A percentile compares a stretch with the other conserved stretches of the same genome.
These are phyloP conservation scores for Drosophila persimilis DNA, from an alignment of 1,140 invertebrate genomes.

Conservation along the genomic window DNA sequence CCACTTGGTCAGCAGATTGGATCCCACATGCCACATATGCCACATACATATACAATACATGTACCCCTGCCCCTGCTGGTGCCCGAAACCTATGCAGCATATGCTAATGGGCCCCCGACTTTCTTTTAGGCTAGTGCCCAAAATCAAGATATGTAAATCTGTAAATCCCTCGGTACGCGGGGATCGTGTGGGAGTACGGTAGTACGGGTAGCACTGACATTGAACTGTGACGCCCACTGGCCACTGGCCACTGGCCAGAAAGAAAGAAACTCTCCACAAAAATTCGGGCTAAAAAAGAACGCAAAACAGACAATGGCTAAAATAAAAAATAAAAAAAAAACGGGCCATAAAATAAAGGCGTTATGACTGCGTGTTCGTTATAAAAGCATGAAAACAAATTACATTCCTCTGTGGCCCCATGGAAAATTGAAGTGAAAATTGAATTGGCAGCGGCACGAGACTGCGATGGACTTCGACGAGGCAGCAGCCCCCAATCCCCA, in stretches of 20 bases:
- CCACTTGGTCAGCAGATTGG: too few species aligned
- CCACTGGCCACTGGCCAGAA: too few species aligned
- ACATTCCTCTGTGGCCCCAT: conserved; percentile 64
- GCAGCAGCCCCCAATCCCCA: conserved; percentile 14
- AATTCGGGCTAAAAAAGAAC: neutral
- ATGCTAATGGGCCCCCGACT: conserved; percentile 66
- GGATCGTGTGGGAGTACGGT: conserved; percentile 9
- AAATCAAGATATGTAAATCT: conserved; percentile 49
- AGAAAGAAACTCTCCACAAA: too few species aligned
- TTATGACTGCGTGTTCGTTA: conserved; percentile 36
- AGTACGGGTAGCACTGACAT: conserved; percentile 43
- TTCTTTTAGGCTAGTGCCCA: conserved; percentile 48
- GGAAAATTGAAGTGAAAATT: conserved; percentile 72
- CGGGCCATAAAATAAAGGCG: conserved; percentile 15
- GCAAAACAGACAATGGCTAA: conserved; percentile 9
- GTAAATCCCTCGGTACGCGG: neutral
- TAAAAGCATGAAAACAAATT: conserved; percentile 68
- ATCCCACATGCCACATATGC: too few species aligned
- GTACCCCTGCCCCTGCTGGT: neutral
- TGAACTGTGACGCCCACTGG: conserved; percentile 52
- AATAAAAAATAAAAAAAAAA: conserved; percentile 14
- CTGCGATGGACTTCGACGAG: conserved; percentile 34
- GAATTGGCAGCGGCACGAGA: conserved; percentile 72
- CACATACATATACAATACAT: too few species aligned
- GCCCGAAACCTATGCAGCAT: conserved; percentile 16